These are phyloP conservation scores for Melikaiella ostensackeni DNA, from an alignment of 2,888 invertebrate species.

Conservation along the genomic window DNA sequence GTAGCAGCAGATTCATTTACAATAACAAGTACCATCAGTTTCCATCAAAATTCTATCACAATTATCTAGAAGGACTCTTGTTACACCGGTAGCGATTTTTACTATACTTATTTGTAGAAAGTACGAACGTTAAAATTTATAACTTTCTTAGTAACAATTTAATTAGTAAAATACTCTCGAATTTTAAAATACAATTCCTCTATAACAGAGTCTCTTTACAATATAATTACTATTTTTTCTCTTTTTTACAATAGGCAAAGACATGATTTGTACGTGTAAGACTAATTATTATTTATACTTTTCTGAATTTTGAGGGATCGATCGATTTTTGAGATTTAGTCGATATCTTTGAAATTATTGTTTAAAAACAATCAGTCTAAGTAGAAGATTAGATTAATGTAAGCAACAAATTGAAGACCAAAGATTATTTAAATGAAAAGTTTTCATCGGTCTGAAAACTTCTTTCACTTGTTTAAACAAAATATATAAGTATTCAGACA, in stretches of 20 bases:
- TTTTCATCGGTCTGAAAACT: too few relatives aligned
- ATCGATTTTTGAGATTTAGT: not conserved
- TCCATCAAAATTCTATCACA: slow-evolving; percentile 67
- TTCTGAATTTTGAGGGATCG: not conserved
- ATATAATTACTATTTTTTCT: slow-evolving; percentile 43
- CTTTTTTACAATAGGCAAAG: not conserved
- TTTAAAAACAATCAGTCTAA: not conserved
- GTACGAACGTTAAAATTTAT: slow-evolving; percentile 51
- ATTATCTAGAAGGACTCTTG: slow-evolving; percentile 62
- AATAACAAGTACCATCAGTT: slow-evolving; percentile 13
- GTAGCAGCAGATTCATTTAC: slow-evolving; percentile 7
- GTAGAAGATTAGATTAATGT: too few relatives aligned
- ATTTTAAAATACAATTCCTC: slow-evolving; percentile 65
- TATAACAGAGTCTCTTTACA: slow-evolving; percentile 3
- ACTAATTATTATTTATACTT: not conserved
- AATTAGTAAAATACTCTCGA: slow-evolving; percentile 67
- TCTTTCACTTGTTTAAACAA: too few relatives aligned
- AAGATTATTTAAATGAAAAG: too few relatives aligned
- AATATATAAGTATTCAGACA: not conserved
- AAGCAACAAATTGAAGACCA: too few relatives aligned
- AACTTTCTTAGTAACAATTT: slow-evolving; percentile 47
- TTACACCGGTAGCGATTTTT: slow-evolving; percentile 29
- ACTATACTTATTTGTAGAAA: slow-evolving; percentile 41
- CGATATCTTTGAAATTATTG: not conserved
- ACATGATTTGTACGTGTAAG: not conserved